Percentiles rank a stretch among this genome's conserved stretches.
These are phyloP conservation scores for Euphonia xanthogaster DNA, from an alignment of 2,797 vertebrate species.

Conservation along the genomic window DNA sequence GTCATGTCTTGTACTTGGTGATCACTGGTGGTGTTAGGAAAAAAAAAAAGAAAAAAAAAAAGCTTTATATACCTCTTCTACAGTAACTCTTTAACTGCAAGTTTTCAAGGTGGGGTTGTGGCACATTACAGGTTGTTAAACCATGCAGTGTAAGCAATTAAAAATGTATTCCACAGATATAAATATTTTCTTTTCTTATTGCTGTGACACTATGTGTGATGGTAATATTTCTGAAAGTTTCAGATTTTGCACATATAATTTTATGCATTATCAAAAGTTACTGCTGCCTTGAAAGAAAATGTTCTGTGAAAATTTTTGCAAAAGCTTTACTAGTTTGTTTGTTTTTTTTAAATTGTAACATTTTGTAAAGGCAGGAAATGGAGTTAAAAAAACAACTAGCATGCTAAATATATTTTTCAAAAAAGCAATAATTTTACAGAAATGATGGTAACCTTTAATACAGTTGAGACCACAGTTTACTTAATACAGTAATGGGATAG, in stretches of 20 bases:
- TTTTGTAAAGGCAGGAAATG: constrained; percentile 84
- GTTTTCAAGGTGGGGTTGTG: constrained; percentile 69
- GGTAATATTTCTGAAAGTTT: constrained; percentile 75
- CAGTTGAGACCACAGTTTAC: constrained; percentile 83
- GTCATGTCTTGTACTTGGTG: constrained; percentile 66
- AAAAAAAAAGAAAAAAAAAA: constrained; percentile 42
- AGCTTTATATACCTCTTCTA: constrained; percentile 86
- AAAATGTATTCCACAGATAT: constrained; percentile 74
- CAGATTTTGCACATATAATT: constrained; percentile 83
- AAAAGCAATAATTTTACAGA: constrained; percentile 88
- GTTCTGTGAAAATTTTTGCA: constrained; percentile 81
- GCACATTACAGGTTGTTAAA: constrained; percentile 74
- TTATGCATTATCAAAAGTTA: constrained; percentile 84
- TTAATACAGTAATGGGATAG: constrained; percentile 73
- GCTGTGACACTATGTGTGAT: constrained; percentile 78
- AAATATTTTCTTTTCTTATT: constrained; percentile 73
- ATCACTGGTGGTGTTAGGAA: constrained; percentile 61
- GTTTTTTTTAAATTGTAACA: constrained; percentile 76
- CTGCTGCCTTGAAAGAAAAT: constrained; percentile 84
- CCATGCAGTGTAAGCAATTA: constrained; percentile 73
- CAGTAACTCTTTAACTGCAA: constrained; percentile 72
- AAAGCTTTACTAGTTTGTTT: constrained; percentile 82
- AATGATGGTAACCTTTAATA: constrained; percentile 82
- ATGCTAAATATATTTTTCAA: constrained; percentile 87
- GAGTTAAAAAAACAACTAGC: constrained; percentile 72